Percentiles rank a stretch among this genome's conserved stretches.
These are phyloP conservation scores for Benthosema pterotum DNA, from an alignment of 2,797 vertebrate species.

Conservation along the genomic window DNA sequence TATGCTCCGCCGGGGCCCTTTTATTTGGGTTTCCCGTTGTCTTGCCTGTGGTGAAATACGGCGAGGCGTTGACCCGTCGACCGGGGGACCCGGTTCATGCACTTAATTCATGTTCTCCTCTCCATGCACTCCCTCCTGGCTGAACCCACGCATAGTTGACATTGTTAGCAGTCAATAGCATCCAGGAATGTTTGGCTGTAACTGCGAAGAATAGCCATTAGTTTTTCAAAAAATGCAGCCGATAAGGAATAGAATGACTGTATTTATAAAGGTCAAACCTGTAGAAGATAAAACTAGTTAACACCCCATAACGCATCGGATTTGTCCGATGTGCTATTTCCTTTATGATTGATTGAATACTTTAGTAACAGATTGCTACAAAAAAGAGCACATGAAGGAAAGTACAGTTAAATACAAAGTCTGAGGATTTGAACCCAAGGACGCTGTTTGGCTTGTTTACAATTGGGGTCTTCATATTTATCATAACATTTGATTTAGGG, in stretches of 20 bases:
- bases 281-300: neutral
- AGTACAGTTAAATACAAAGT: no score
- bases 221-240: neutral
- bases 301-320: neutral
- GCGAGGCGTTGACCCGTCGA: constrained; percentile 21
- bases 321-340: neutral
- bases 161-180: constrained; percentile 5
- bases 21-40: constrained; percentile 22
- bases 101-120: constrained; percentile 17
- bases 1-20: neutral
- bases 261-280: neutral
- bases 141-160: neutral
- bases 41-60: constrained; percentile 24
- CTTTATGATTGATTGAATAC: no score
- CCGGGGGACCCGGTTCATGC: constrained; percentile 20
- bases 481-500: no score
- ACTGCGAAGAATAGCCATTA: neutral
- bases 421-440: no score
- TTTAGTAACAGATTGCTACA: no score
- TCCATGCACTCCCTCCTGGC: neutral
- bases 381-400: no score
- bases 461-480: no score
- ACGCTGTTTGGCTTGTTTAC: no score
- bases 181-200: constrained; percentile 14
- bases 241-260: neutral